phyloP scores from a whole-genome alignment of 2,113 vertebrate species.

The Xenus cinereus region DNA sequence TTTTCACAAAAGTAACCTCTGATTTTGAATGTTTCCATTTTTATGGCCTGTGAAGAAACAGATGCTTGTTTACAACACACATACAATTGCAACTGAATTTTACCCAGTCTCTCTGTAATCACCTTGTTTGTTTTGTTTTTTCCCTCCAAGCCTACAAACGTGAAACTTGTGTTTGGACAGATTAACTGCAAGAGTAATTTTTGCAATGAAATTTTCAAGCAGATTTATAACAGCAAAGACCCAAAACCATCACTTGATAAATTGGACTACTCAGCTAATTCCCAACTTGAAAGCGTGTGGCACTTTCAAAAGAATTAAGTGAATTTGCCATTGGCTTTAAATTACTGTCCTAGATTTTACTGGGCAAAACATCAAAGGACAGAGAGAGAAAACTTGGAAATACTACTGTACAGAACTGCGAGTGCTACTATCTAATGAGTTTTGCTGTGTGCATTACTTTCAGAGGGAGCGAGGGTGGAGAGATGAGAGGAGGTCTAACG shows the following conservation, averaged over 20 bases:
- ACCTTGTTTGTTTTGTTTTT: not conserved
- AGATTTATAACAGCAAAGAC: not conserved
- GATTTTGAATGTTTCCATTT: not conserved
- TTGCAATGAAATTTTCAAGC: not conserved
- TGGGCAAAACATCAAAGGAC: constrained; percentile 46
- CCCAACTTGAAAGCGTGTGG: not conserved
- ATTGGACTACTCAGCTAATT: not conserved
- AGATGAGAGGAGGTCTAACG: not conserved
- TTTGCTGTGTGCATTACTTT: not conserved
- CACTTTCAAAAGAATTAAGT: constrained; percentile 24
- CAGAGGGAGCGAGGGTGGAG: not conserved
- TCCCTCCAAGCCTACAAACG: rapidly evolving
- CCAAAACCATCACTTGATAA: not conserved
- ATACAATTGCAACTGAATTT: not conserved
- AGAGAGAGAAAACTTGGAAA: not conserved
- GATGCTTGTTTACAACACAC: not conserved
- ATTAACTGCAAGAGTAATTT: not conserved
- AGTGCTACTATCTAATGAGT: not conserved
- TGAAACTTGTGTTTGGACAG: not conserved
- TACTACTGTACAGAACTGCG: not conserved
- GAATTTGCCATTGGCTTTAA: constrained; percentile 36
- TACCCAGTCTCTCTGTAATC: not conserved
- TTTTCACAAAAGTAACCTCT: not conserved
- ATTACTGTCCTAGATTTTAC: constrained; percentile 1
- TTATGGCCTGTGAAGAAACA: not conserved